Evolutionary conservation across 2,797 vertebrate species (phyloP), one percentile per base, ranked within the genome.

Genomic region (Coendou prehensilis): DNA sequence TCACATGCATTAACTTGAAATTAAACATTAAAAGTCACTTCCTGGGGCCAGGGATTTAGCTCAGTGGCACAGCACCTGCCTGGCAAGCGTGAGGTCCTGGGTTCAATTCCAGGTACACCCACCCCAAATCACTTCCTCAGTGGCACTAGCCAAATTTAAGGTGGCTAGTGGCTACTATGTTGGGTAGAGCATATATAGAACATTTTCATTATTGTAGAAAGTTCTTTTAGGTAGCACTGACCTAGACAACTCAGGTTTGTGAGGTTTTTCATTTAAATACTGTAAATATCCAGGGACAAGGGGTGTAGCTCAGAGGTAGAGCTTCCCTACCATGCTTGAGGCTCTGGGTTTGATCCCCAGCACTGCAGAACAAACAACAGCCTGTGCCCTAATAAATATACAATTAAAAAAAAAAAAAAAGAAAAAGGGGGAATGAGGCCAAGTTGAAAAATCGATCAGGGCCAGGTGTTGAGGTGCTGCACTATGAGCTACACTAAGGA

Each of bases 241-340:
- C 14, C 56, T 26, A 69, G 22, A 91, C 37, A 89, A 98, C 94
- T 97, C 97, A 95, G 86, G 97, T 98, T 98, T 98, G 95, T 96
- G 82, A 91, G 75, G 28, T n/a, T 93, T 96, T 93, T 96, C 50
- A 89, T 91, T 64, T 45, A 97, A 96, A 75, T 45, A 47, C 5
- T 26, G 96, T 97, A 97, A 57, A 47, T 23, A 83, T 47, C 63
- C 15, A 37, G 57, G 56, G 13, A 23, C 22, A 41, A 11, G 13
- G 56, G 9, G 75, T 73, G 8, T 73, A 73, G 69, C 69, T 41
- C 37, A 73, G n/a, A 45, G 20, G 37, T 23, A 73, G 69, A 22
- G 20, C 20, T 73, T 41, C 37, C 37, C n/a, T 45, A 41, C 5
- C 18, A 33, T 52, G 28, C 47, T 37, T 56, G 78, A 80, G 52